Percentiles rank a stretch among this genome's conserved stretches.
These are phyloP conservation scores for Aspidiotus rigidus DNA, from an alignment of 2,888 invertebrate genomes.

Conservation along the genomic window DNA sequence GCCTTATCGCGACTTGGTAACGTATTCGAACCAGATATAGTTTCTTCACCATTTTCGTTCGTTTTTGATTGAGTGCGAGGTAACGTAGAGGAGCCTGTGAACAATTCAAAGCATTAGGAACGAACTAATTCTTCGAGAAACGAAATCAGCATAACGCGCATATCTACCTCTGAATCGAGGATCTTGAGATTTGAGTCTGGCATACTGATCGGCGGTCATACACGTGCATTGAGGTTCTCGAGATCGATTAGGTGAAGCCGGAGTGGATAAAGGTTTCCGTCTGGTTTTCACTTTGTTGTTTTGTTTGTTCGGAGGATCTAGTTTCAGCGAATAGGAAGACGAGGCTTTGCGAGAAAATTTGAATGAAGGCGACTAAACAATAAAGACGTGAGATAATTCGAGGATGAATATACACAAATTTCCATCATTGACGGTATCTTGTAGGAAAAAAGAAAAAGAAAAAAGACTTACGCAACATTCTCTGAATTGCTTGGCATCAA, in stretches of 20 bases:
- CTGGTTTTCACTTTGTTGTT: slow-evolving; percentile 71
- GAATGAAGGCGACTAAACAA: slow-evolving; percentile 82
- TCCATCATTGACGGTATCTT: not conserved
- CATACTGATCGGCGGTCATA: slow-evolving; percentile 88
- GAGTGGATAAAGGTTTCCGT: slow-evolving; percentile 84
- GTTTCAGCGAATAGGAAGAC: slow-evolving; percentile 89
- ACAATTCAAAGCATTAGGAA: not conserved
- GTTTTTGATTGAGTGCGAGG: slow-evolving; percentile 54
- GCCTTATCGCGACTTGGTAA: slow-evolving; percentile 43
- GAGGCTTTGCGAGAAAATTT: slow-evolving; percentile 96
- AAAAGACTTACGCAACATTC: slow-evolving; percentile 84
- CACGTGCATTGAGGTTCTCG: slow-evolving; percentile 89
- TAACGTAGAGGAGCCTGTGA: slow-evolving; percentile 69
- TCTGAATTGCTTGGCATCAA: slow-evolving; percentile 92
- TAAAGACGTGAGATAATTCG: slow-evolving; percentile 9
- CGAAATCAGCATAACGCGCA: too few relatives aligned
- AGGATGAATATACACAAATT: not conserved
- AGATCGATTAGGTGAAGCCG: slow-evolving; percentile 80
- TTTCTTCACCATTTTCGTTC: slow-evolving; percentile 17
- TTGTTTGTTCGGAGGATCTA: slow-evolving; percentile 75
- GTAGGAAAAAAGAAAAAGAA: too few relatives aligned
- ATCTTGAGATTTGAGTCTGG: slow-evolving; percentile 73
- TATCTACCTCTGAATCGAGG: slow-evolving; percentile 59
- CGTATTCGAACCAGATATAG: slow-evolving; percentile 25
- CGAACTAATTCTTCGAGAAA: too few relatives aligned